phyloP scores from a whole-genome alignment of 2,888 invertebrate species.

The Empis stercorea region DNA sequence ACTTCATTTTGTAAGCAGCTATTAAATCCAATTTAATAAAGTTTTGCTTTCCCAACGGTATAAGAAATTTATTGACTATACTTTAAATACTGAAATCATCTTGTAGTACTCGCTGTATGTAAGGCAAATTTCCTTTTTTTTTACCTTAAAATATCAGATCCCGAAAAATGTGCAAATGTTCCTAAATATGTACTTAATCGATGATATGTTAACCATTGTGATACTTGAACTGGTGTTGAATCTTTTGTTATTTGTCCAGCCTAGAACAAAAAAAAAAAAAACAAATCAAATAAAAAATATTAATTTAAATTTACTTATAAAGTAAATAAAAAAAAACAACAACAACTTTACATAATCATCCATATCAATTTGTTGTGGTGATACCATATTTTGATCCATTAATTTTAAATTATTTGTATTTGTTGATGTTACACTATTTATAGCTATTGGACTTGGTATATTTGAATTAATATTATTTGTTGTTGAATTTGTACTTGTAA shows the following conservation, averaged over 20 bases:
- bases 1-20: no score
- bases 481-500: conserved; percentile 26
- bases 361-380: conserved; percentile 30
- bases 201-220: conserved; percentile 65
- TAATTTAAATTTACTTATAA: background rate
- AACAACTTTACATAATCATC: conserved; percentile 35
- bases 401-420: conserved; percentile 34
- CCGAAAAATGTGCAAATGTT: conserved; percentile 76
- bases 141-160: conserved; percentile 71
- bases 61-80: no score
- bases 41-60: no score
- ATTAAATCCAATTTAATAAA: no score
- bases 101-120: no score
- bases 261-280: conserved; percentile 25
- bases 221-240: conserved; percentile 57
- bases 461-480: conserved; percentile 21
- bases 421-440: conserved; percentile 36
- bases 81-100: no score
- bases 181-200: conserved; percentile 63
- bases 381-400: conserved; percentile 34
- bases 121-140: no score
- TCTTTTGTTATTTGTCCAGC: conserved; percentile 47
- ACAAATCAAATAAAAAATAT: background rate
- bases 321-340: conserved; percentile 7
- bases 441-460: conserved; percentile 29